Evolutionary conservation across 2,113 vertebrate genomes (phyloP).

Genomic region (Pleuronectes platessa): DNA sequence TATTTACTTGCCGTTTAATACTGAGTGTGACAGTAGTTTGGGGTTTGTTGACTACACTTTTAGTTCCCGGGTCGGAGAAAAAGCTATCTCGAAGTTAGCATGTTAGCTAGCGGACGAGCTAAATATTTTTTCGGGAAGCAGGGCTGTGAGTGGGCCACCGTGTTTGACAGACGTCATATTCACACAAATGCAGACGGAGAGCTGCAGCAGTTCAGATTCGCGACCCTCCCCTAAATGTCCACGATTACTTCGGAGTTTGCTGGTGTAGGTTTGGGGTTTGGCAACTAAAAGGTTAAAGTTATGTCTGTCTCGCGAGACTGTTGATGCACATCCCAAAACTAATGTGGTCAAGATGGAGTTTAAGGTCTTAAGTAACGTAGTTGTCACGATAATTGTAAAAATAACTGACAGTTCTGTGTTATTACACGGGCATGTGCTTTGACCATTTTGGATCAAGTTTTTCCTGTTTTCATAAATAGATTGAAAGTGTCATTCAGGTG

Average conservation of each 20-base stretch:
- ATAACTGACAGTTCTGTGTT: not conserved
- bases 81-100: conserved; percentile 50
- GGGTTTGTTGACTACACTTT: conserved; percentile 24
- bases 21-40: not conserved
- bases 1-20: not conserved
- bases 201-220: not conserved
- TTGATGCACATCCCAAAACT: not conserved
- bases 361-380: not conserved
- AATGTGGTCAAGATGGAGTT: not conserved
- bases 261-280: not conserved
- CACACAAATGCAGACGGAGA: conserved; percentile 48
- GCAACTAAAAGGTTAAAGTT: no score
- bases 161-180: conserved; percentile 33
- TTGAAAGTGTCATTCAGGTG: no score
- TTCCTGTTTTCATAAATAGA: not conserved
- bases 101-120: conserved; percentile 56
- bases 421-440: not conserved
- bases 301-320: no score
- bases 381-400: not conserved
- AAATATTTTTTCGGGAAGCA: conserved; percentile 52
- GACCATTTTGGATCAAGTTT: not conserved
- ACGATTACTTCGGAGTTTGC: no score
- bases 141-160: conserved; percentile 52
- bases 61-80: not conserved
- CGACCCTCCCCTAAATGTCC: not conserved